Percentiles rank a stretch among this genome's conserved stretches.
These are phyloP conservation scores for Pipistrellus pygmaeus DNA, from an alignment of 2,797 vertebrate genomes.

Conservation along the genomic window DNA sequence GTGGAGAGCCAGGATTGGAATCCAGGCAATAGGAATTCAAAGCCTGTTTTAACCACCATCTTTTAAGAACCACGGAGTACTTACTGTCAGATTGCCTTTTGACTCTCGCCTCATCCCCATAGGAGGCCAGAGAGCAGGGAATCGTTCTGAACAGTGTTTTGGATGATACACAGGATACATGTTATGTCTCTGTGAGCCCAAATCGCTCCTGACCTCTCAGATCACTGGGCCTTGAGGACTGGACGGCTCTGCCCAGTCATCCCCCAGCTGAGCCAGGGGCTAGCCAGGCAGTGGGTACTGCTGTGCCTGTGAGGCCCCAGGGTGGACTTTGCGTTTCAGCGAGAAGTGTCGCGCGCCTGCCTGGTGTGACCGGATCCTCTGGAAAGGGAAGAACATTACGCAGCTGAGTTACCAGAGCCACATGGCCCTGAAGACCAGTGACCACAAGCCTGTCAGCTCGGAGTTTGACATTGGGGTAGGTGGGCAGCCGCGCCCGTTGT, in stretches of 20 bases:
- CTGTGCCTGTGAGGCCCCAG: not conserved
- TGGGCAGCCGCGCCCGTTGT: not conserved
- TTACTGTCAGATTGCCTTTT: not conserved
- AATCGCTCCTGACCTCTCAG: not conserved
- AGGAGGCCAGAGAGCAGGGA: constrained; percentile 8
- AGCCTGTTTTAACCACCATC: not conserved
- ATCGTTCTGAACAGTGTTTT: not conserved
- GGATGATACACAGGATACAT: not conserved
- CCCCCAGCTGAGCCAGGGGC: not conserved
- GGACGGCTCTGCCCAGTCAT: not conserved
- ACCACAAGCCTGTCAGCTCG: constrained; percentile 99
- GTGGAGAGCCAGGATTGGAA: not conserved
- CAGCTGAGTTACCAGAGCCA: constrained; percentile 96
- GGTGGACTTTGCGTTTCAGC: constrained; percentile 85
- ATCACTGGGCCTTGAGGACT: not conserved
- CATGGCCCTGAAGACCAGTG: constrained; percentile 95
- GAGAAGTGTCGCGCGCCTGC: constrained; percentile 97
- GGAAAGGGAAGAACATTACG: constrained; percentile 93
- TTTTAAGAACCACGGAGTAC: not conserved
- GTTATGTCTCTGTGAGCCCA: not conserved
- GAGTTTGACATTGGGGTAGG: constrained; percentile 94
- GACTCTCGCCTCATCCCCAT: not conserved
- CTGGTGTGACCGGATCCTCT: constrained; percentile 98
- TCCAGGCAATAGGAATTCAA: not conserved
- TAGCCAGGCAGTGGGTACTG: not conserved